Evolutionary conservation across 2,888 invertebrate genomes (phyloP), one percentile per base, ranked within the genome.

Genomic region (Crematogaster levior): DNA sequence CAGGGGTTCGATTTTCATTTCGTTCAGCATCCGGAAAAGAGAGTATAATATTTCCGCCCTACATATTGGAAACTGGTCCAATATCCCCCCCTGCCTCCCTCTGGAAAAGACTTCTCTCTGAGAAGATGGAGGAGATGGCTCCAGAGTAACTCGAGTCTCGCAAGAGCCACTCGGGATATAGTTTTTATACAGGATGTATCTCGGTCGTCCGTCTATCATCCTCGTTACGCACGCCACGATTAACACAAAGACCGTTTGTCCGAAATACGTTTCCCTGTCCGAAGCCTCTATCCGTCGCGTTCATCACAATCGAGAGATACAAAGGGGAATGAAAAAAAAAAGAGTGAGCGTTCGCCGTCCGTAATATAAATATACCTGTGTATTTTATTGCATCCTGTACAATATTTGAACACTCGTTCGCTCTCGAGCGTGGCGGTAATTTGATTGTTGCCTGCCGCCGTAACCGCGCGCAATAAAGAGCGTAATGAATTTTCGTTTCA

Each of bases 1-100:
- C 53, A 12, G 40, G 43, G 48, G 51, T 34, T 84, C 82, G 72
- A 84, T 74, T 83, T 85, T 87, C 85, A 84, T 87, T 82, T 82
- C 81, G 68, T 48, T 53, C 37, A 56, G 15, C 46, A 37, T 66
- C 46, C 53, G n/a, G 56, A 56, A 37, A n/a, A n/a, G n/a, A n/a
- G n/a, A 56, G 66, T 65, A 65, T 63, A 63, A 63, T 65, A 66
- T 74, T 68, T 68, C 63, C 81, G 63, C 40, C n/a, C 61, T 56
- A 79, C 56, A 68, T 81, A 81, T 81, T 81, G 73, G 34, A 68
- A 79, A 79, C 43, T 43, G 37, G 68, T 56, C 34, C 77, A 68
- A 46, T 79, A 68, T 58, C 30, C 43, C 30, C 30, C n/a, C 1
- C 21, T n/a, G 3, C 43, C 18, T n/a, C 6, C 24, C 7, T 12